These are phyloP conservation scores for Drosophila rhopaloa DNA, from an alignment of 1,140 invertebrate genomes.

Conservation along the genomic window DNA sequence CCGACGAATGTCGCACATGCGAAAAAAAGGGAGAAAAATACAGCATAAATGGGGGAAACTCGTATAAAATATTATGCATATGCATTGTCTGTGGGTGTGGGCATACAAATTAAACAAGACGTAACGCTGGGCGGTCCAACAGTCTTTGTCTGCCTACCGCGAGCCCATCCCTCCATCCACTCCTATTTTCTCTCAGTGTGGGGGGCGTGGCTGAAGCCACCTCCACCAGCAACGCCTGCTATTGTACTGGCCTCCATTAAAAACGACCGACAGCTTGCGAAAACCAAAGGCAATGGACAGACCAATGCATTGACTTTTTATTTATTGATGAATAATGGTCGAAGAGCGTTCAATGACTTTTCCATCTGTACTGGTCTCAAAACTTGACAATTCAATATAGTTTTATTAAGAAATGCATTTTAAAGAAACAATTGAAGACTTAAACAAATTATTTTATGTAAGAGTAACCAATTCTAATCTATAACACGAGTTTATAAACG, in stretches of 20 bases:
- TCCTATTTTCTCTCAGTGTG: constrained; percentile 19
- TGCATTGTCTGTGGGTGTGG: constrained; percentile 42
- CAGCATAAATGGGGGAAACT: constrained; percentile 16
- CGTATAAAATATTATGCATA: constrained; percentile 68
- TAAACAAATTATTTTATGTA: too few species aligned
- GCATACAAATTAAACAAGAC: constrained; percentile 74
- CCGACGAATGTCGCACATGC: constrained; percentile 27
- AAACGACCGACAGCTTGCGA: constrained; percentile 60
- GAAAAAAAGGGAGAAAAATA: constrained; percentile 13
- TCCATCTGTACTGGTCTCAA: neutral
- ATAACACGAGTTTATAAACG: too few species aligned
- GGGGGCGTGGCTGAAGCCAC: constrained; percentile 37
- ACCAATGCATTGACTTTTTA: constrained; percentile 38
- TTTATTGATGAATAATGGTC: constrained; percentile 58
- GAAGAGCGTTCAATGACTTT: constrained; percentile 49
- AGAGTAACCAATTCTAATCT: too few species aligned
- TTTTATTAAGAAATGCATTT: neutral
- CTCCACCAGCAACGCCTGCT: constrained; percentile 19
- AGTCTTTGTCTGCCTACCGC: constrained; percentile 16
- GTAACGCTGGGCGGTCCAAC: constrained; percentile 57
- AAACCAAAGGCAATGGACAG: constrained; percentile 35
- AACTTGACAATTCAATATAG: constrained; percentile 14
- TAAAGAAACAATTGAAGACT: too few species aligned
- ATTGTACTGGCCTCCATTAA: constrained; percentile 60
- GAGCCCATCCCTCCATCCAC: neutral